Evolutionary conservation across 2,888 invertebrate species (phyloP).

Genomic region (Archips crataeganus): DNA sequence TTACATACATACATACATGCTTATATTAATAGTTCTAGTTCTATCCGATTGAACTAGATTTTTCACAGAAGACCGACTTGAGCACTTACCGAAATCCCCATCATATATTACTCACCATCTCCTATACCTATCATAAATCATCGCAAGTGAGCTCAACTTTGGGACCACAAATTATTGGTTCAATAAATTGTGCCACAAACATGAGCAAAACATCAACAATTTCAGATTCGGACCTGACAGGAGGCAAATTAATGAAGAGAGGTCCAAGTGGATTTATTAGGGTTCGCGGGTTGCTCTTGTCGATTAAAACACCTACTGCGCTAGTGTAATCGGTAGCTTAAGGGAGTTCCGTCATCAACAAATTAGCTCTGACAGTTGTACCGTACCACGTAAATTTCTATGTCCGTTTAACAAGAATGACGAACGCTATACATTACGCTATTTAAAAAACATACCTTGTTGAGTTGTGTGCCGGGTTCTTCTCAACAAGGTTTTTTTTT

Average conservation of each 20-base stretch:
- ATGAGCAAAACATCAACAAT: conserved; percentile 81
- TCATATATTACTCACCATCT: conserved; percentile 51
- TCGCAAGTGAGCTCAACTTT: conserved; percentile 62
- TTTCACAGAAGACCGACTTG: conserved; percentile 21
- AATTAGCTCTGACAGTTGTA: conserved; percentile 12
- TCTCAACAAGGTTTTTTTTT: too few relatives aligned
- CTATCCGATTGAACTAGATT: background rate
- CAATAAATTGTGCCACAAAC: conserved; percentile 74
- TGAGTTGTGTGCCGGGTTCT: too few relatives aligned
- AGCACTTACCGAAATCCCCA: conserved; percentile 49
- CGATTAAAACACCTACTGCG: conserved; percentile 53
- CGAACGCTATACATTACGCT: background rate
- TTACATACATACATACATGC: too few relatives aligned
- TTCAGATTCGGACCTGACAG: conserved; percentile 77
- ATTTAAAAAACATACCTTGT: too few relatives aligned
- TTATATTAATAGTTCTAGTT: conserved; percentile 1
- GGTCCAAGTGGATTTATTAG: conserved; percentile 76
- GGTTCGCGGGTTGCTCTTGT: conserved; percentile 61
- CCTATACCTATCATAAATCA: conserved; percentile 54
- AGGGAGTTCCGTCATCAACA: conserved; percentile 22
- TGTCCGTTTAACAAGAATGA: background rate
- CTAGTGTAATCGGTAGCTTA: conserved; percentile 48
- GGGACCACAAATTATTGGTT: conserved; percentile 67
- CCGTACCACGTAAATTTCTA: too few relatives aligned
- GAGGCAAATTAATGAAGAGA: conserved; percentile 78